Percentiles rank a stretch among this genome's conserved stretches.
These are phyloP conservation scores for Clupea harengus DNA, from an alignment of 2,113 vertebrate genomes.

Conservation along the genomic window DNA sequence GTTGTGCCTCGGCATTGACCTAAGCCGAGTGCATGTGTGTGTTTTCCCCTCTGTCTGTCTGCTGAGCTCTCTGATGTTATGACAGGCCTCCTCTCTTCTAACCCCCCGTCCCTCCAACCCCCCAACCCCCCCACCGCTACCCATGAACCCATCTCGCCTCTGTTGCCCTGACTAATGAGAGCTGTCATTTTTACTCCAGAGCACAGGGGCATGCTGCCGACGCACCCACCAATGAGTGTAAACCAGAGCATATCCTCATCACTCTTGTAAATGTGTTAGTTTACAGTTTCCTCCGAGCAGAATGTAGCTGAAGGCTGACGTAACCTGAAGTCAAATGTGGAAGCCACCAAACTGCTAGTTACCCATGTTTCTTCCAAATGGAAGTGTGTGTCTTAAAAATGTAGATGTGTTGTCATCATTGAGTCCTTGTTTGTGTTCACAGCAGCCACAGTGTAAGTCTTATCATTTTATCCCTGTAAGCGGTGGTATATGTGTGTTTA, in stretches of 20 bases:
- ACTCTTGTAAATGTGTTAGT: conserved; percentile 1
- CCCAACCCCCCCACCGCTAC: not conserved
- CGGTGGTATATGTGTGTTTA: not conserved
- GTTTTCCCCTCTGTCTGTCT: not conserved
- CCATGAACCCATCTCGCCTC: not conserved
- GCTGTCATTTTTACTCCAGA: not conserved
- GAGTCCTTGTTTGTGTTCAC: not conserved
- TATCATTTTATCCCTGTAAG: not conserved
- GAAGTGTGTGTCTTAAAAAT: not conserved
- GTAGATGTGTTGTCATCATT: not conserved
- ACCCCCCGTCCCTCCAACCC: no score
- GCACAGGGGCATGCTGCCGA: not conserved
- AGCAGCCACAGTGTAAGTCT: not conserved
- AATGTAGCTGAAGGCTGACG: not conserved
- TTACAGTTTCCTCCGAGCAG: not conserved
- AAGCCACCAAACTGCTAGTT: not conserved
- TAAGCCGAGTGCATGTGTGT: conserved; percentile 4
- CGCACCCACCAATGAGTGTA: not conserved
- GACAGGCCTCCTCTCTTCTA: not conserved
- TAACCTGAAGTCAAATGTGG: not conserved
- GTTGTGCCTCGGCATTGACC: not conserved
- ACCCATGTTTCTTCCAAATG: not conserved
- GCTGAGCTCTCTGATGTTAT: not conserved
- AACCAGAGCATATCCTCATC: not conserved
- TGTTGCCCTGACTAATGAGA: not conserved